These are phyloP conservation scores for Rousettus madagascariensis DNA, from an alignment of 2,797 vertebrate species.

Conservation along the genomic window DNA sequence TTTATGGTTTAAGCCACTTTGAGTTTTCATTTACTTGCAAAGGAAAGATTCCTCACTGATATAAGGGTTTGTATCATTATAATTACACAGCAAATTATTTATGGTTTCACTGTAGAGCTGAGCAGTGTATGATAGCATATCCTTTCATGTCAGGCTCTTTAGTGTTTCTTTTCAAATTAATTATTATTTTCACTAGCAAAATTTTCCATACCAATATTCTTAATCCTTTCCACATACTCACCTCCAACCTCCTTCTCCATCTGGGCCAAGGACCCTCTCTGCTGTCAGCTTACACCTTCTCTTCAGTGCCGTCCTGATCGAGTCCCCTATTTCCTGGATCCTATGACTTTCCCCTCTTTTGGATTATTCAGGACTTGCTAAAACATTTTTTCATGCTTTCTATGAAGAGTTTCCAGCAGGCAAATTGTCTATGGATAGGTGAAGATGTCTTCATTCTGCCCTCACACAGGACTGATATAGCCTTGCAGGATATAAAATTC, in stretches of 20 bases:
- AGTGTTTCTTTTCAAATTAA: neutral
- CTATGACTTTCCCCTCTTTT: neutral
- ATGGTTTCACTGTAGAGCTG: neutral
- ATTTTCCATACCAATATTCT: neutral
- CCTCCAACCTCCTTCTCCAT: neutral
- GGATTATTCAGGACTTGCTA: neutral
- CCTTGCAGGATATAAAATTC: neutral
- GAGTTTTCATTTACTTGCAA: slow-evolving; percentile 23
- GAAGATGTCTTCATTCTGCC: neutral
- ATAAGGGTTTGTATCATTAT: neutral
- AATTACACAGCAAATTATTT: neutral
- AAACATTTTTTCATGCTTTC: neutral
- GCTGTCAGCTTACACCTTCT: neutral
- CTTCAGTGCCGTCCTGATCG: neutral
- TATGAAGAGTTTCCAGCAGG: neutral
- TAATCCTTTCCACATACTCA: neutral
- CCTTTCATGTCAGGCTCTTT: neutral
- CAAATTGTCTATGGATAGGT: neutral
- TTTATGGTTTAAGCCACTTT: neutral
- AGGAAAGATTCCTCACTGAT: neutral
- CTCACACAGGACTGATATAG: neutral
- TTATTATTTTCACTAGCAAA: neutral
- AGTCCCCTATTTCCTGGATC: neutral
- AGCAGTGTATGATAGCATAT: neutral
- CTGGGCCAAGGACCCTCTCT: neutral